Conservation (phyloP, 2,113 vertebrate species). For the Jaculus jaculus region DNA sequence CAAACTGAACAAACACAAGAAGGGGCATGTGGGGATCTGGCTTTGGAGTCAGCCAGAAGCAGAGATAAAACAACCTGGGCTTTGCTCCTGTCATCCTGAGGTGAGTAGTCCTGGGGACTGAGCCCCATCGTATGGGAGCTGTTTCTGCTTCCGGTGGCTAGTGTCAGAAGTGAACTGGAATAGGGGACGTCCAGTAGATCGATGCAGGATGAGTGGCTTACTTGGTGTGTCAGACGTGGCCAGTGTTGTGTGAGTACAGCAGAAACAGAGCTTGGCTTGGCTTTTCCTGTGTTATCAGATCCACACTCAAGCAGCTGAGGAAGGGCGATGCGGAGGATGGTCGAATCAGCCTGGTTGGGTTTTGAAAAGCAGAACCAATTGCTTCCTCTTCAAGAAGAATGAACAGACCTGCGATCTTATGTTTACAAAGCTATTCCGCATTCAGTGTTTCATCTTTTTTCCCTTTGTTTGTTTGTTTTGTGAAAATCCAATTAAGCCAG, state of each 20-base stretch:
- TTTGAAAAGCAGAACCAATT: neutral
- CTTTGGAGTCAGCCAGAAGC: no score
- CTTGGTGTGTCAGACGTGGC: neutral
- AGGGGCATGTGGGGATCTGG: no score
- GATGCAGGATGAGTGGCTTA: no score
- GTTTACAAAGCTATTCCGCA: neutral
- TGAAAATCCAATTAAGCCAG: no score
- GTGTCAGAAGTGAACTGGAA: neutral
- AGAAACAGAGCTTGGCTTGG: neutral
- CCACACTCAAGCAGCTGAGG: neutral
- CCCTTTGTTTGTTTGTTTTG: no score
- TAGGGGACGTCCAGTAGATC: neutral
- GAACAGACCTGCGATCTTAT: neutral
- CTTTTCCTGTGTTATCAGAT: neutral
- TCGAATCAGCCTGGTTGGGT: neutral
- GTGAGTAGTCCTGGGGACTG: neutral
- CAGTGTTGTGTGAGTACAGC: neutral
- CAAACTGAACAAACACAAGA: neutral
- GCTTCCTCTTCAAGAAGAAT: neutral
- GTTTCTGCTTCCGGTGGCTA: neutral
- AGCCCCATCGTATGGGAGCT: neutral
- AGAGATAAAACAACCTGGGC: neutral
- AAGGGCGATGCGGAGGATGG: neutral
- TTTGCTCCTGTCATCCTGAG: neutral
- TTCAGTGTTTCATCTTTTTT: neutral